Base-by-base conservation (phyloP, 2,797 vertebrate species). In the Xerus rutilus region DNA sequence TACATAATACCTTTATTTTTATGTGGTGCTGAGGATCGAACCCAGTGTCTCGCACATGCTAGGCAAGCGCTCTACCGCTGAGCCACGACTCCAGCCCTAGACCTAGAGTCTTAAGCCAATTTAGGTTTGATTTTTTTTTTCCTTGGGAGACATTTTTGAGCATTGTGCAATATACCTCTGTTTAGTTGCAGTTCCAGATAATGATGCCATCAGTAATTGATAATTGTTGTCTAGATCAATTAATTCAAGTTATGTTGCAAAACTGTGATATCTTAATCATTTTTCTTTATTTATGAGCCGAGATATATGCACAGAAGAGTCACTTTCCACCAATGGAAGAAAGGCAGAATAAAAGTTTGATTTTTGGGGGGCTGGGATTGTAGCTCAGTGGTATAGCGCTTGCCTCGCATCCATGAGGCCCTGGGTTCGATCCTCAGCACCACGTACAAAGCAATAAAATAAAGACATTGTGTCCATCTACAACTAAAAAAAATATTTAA, bases 221-320 rank as follows among this genome's bases (percentile, higher is more conserved):
- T 96, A 84, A 76, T 87, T 69, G 47, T 77, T 78, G 7, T 54
- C 43, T 89, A 89, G 30, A 82, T 72, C 6, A n/a, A 43, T 81
- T 94, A 25, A 81, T 82, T 93, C 17, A 72, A n/a, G 72, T 69
- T 95, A 86, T 49, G 10, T 43, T 88, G 17, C 28, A 93, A 94
- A 89, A 49, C 23, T 90, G 12, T 89, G 77, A 92, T 84, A 62
- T 69, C 92, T 77, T 91, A 86, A 78, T 89, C 32, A 59, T 94
- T 92, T 39, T 95, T 83, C 49, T 92, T 92, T 10, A 86, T 64
- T 91, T 89, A 64, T 83, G 70, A 92, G 49, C 35, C 89, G 15
- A 45, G 81, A 76, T 82, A 65, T 20, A 86, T 49, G 3, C n/a
- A 65, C 74, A 17, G 65, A 92, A 79, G 57, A 57, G 18, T 59